Evolutionary conservation across 2,888 invertebrate species (phyloP), one percentile per base, ranked within the genome.

Genomic region (Eristalis intricaria): DNA sequence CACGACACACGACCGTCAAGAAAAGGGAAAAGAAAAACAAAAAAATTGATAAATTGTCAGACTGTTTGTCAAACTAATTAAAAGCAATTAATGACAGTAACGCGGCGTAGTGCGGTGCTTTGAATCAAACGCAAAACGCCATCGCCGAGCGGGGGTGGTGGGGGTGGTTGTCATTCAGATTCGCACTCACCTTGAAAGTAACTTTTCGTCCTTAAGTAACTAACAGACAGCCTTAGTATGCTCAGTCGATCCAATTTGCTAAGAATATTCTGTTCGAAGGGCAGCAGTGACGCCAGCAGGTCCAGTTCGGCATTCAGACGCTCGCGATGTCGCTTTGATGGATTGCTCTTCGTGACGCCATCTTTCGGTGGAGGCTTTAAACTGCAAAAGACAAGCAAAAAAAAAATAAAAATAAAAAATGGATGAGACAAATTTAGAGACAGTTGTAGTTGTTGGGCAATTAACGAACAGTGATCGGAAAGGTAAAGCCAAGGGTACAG

Each of bases 211-310:
- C 99, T 96, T 90, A 99, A 95, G 94, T 99, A 99, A 94, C 98
- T 98, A 94, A 99, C 99, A 77, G 99, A 98, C 89, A 99, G 96
- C 92, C 99, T 95, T 90, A 99, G 95, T 91, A 99, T 99, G 92
- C 99, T 99, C 90, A 99, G 96, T 91, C 99, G 96, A 95, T 99
- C 99, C 92, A 99, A 95, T 94, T 99, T 99, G 93, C 98, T 98
- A 90, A 99, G 96, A 93, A 99, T 99, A 93, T 98, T 98, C 94
- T 99, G 98, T 94, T 99, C 99, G 94, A 98, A 99, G 90, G 99
- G 99, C 90, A 98, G 95, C 90, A 98, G 94, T 90, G 98, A 97
- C 64, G 99, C 99, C 91, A 99, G 94, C 76, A 98, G 98, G 94
- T 99, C 99, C 93, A 99, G 94, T 94, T 99, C 99, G 10, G 99